Evolutionary conservation across 2,113 vertebrate genomes (phyloP).

Genomic region (Nycticorax nycticorax): DNA sequence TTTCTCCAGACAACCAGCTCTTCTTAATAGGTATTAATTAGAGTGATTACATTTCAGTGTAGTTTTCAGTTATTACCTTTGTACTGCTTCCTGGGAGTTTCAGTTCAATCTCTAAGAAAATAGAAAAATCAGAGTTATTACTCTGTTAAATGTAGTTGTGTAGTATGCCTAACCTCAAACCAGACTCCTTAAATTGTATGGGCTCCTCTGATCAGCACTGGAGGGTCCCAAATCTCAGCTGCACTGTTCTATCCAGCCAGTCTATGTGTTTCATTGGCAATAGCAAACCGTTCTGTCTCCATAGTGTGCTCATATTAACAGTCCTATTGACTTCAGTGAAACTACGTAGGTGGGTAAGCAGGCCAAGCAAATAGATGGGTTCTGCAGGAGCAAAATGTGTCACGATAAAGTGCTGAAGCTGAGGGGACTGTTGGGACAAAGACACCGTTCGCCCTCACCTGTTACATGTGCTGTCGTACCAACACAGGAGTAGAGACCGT

Average conservation of each 20-base stretch:
- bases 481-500: neutral
- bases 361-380: neutral
- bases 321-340: neutral
- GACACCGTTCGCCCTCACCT: rapidly evolving
- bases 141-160: neutral
- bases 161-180: neutral
- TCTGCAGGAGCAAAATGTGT: neutral
- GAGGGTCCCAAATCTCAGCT: neutral
- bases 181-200: neutral
- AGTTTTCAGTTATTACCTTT: neutral
- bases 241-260: neutral
- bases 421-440: rapidly evolving
- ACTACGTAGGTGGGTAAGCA: neutral
- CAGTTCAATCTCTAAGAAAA: neutral
- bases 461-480: neutral
- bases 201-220: neutral
- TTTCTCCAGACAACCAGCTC: neutral
- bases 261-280: neutral
- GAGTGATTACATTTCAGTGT: neutral
- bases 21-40: neutral
- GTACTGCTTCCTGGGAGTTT: neutral
- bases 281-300: neutral
- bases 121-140: neutral
- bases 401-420: neutral
- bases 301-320: neutral